These are phyloP conservation scores for Caenorhabditis sp. DNA, from an alignment of 2,888 invertebrate species.

Conservation along the genomic window DNA sequence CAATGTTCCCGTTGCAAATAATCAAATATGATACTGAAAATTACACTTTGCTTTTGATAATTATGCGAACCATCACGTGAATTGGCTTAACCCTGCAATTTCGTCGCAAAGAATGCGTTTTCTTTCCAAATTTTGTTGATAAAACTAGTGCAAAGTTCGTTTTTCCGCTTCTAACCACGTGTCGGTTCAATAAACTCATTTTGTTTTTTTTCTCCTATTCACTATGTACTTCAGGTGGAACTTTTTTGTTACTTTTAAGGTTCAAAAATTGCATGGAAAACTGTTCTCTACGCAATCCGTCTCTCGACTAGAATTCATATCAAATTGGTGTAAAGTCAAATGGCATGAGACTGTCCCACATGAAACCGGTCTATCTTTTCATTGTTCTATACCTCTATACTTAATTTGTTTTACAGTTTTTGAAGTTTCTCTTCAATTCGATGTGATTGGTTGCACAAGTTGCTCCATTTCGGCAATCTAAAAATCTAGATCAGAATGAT, in stretches of 20 bases:
- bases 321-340: not conserved
- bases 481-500: slow-evolving; percentile 26
- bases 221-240: too few relatives aligned
- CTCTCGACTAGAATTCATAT: not conserved
- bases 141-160: not conserved
- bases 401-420: slow-evolving; percentile 1
- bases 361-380: slow-evolving; percentile 15
- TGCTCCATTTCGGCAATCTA: not conserved
- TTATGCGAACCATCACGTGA: not conserved
- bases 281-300: not conserved
- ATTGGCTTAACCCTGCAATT: slow-evolving; percentile 6
- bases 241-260: too few relatives aligned
- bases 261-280: not conserved
- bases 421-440: slow-evolving; percentile 6
- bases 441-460: not conserved
- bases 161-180: not conserved
- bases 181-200: not conserved
- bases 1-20: not conserved
- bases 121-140: not conserved
- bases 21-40: not conserved
- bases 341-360: not conserved
- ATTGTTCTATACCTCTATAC: not conserved
- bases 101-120: not conserved
- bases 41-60: not conserved
- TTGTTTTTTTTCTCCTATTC: not conserved